Base-by-base conservation (phyloP, 2,797 vertebrate genomes). In the Argyrosomus regius region DNA sequence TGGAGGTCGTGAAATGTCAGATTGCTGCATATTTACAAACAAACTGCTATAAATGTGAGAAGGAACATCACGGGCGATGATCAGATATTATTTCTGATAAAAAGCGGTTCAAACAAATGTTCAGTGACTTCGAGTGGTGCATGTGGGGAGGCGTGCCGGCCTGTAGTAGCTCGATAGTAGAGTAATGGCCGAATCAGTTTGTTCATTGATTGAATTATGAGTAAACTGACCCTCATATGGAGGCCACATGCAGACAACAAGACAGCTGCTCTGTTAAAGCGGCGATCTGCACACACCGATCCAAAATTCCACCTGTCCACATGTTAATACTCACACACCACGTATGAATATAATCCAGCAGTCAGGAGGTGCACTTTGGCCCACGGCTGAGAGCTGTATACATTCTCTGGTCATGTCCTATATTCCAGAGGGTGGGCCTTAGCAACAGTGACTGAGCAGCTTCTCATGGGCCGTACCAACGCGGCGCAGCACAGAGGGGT, bases 381-480 rank as follows among this genome's bases (percentile, higher is more conserved):
- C 22, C 46, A 4, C 12, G 22, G 26, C 66, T n/a, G 61, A 31
- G 35, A 73, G 80, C 83, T 72, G 83, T 92, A 59, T 89, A 89
- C 86, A 49, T 89, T 92, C 74, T 82, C 78, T 83, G 73, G 71
- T 77, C 83, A 78, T 87, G 84, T 93, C 87, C 92, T 91, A 89
- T 93, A 88, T 92, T 89, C 76, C 22, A 65, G 88, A 88, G 85
- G 89, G 89, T 86, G 90, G 91, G 83, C 91, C 93, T 91, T 91
- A 82, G 93, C 93, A 94, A 90, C 92, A 91, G 91, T 92, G 93
- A 94, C 93, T 93, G 91, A 91, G 89, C 89, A 88, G 92, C 94
- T 94, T 94, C 92, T 88, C 92, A 82, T 87, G 90, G 94, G 83
- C 84, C 63, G 74, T 90, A 94, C 94, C 92, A 95, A 89, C 75